These are phyloP conservation scores for Scomber japonicus DNA, from an alignment of 2,113 vertebrate genomes.

Conservation along the genomic window DNA sequence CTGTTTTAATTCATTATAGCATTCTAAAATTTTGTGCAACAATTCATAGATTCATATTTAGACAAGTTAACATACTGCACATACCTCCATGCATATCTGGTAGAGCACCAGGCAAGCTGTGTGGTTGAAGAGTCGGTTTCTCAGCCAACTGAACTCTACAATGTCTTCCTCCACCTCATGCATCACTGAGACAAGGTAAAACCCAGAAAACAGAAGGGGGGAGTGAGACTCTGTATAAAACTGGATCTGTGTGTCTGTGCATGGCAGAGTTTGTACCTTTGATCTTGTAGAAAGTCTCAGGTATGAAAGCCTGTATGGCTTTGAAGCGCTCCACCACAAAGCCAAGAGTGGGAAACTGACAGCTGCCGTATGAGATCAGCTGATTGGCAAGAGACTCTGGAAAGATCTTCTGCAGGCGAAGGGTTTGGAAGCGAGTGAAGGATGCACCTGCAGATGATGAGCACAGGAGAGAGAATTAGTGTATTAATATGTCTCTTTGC, in stretches of 20 bases:
- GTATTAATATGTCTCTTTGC: not conserved
- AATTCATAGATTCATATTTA: not conserved
- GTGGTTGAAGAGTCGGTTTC: constrained; percentile 96
- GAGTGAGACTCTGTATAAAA: not conserved
- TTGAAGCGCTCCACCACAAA: constrained; percentile 99
- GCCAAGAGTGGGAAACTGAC: constrained; percentile 97
- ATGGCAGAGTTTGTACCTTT: constrained; percentile 85
- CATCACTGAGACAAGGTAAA: constrained; percentile 85
- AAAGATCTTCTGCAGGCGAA: constrained; percentile 94
- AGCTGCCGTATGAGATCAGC: constrained; percentile 98
- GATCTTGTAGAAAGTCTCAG: constrained; percentile 96
- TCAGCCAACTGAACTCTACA: constrained; percentile 96
- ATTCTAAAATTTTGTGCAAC: too few species aligned
- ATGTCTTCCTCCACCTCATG: constrained; percentile 89
- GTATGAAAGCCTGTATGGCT: constrained; percentile 98
- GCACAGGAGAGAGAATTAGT: not conserved
- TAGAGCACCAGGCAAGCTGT: constrained; percentile 97
- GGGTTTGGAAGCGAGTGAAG: constrained; percentile 98
- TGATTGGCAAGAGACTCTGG: constrained; percentile 92
- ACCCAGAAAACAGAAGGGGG: constrained; percentile 5
- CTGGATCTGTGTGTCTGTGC: not conserved
- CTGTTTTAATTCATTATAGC: too few species aligned
- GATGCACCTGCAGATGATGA: constrained; percentile 89
- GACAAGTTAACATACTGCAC: not conserved
- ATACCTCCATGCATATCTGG: constrained; percentile 98